Percentiles rank a stretch among this genome's conserved stretches.
phyloP scores from a whole-genome alignment of 2,888 invertebrate genomes.

The Pandemis cinnamomeana region DNA sequence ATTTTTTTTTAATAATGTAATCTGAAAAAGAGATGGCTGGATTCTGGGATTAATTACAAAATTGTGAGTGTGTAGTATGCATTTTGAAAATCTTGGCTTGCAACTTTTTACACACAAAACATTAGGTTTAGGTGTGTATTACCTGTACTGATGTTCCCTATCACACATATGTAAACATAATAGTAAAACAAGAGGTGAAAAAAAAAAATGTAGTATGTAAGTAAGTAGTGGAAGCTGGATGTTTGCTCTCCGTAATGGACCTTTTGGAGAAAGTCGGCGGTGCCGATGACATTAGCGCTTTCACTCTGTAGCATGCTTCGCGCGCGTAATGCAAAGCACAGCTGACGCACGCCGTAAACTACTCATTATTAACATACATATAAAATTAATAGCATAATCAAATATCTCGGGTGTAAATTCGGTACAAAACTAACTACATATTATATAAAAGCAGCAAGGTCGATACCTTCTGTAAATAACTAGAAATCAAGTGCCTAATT shows the following conservation, averaged over 20 bases:
- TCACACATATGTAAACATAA: neutral
- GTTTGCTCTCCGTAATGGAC: constrained; percentile 25
- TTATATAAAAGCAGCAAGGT: neutral
- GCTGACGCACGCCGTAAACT: neutral
- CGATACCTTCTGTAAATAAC: neutral
- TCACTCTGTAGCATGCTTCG: constrained; percentile 25
- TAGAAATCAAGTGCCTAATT: neutral
- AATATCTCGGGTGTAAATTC: neutral
- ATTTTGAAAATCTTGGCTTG: too few species aligned
- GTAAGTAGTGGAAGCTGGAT: constrained; percentile 13
- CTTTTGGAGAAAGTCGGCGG: constrained; percentile 30
- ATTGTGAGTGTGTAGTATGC: too few species aligned
- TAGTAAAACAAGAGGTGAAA: neutral
- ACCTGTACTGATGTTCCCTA: neutral
- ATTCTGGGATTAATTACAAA: too few species aligned
- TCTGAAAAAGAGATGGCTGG: too few species aligned
- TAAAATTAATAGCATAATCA: neutral
- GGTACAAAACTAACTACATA: neutral
- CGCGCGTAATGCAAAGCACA: neutral
- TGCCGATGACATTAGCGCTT: constrained; percentile 30
- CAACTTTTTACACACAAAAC: too few species aligned
- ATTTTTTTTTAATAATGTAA: too few species aligned
- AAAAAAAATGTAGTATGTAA: neutral
- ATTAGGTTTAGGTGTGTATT: too few species aligned
- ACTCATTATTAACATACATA: neutral